These are phyloP conservation scores for Gavia stellata DNA, from an alignment of 2,113 vertebrate genomes.

Conservation along the genomic window DNA sequence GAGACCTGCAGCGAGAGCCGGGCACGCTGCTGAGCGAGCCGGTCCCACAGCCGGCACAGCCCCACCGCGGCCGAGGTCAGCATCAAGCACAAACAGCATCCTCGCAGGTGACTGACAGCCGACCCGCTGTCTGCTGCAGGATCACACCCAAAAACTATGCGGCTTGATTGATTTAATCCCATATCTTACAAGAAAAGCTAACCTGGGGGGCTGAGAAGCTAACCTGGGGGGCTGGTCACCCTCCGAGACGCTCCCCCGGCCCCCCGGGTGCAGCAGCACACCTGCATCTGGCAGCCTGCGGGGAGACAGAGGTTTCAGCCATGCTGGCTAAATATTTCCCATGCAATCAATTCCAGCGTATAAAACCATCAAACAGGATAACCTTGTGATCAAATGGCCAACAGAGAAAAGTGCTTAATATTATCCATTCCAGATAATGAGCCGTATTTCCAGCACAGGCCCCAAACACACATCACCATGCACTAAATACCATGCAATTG, in stretches of 20 bases:
- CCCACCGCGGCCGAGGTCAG: not conserved
- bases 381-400: slow-evolving; percentile 58
- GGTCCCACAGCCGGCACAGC: not conserved
- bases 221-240: not conserved
- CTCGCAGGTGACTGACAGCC: not conserved
- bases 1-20: not conserved
- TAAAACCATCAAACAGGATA: slow-evolving; percentile 44
- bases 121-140: not conserved
- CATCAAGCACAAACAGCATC: not conserved
- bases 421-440: slow-evolving; percentile 52
- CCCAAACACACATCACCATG: slow-evolving; percentile 35
- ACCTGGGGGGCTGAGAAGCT: not conserved
- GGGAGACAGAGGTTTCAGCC: not conserved
- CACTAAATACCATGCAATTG: not conserved
- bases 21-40: not conserved
- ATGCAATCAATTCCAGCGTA: slow-evolving; percentile 32
- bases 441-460: slow-evolving; percentile 30
- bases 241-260: not conserved
- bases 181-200: not conserved
- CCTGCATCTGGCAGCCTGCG: not conserved
- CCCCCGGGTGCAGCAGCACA: not conserved
- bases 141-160: not conserved
- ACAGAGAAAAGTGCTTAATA: slow-evolving; percentile 57
- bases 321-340: slow-evolving; percentile 2
- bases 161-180: not conserved